Evolutionary conservation across 2,113 vertebrate genomes (phyloP).

Genomic region (Pachypanchax playfairii): DNA sequence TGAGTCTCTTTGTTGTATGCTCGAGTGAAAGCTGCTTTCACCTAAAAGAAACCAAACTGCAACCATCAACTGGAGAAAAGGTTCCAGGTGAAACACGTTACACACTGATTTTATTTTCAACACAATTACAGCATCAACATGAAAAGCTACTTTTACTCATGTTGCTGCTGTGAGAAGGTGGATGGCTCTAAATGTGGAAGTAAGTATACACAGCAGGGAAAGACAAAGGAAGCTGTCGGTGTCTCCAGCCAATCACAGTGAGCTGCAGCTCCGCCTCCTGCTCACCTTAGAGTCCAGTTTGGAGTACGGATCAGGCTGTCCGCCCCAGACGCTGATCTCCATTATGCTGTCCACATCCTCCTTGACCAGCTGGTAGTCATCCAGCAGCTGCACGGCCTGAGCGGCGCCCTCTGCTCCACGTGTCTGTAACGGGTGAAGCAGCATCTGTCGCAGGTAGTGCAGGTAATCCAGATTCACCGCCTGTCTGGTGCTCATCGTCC

Average conservation of each 20-base stretch:
- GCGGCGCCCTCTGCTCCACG: slow-evolving; percentile 84
- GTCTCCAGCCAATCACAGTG: too few relatives aligned
- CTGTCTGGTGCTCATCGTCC: slow-evolving; percentile 87
- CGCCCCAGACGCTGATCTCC: slow-evolving; percentile 91
- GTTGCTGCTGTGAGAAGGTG: too few relatives aligned
- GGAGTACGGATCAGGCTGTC: slow-evolving; percentile 88
- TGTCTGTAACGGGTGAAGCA: slow-evolving; percentile 84
- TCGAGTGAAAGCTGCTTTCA: slow-evolving; percentile 95
- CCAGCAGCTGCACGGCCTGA: slow-evolving; percentile 85
- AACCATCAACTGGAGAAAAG: too few relatives aligned
- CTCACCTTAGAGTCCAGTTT: slow-evolving; percentile 94
- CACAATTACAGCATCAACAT: too few relatives aligned
- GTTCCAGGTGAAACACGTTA: too few relatives aligned
- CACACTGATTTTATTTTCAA: too few relatives aligned
- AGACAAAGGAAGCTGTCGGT: too few relatives aligned
- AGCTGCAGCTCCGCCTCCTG: neutral
- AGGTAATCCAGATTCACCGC: slow-evolving; percentile 92
- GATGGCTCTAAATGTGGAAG: too few relatives aligned
- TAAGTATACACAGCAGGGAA: too few relatives aligned
- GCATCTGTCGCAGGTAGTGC: slow-evolving; percentile 81
- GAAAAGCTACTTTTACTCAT: too few relatives aligned
- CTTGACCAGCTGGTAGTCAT: slow-evolving; percentile 89
- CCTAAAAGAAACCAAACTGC: slow-evolving; percentile 71
- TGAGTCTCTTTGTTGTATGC: slow-evolving; percentile 92
- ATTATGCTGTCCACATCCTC: slow-evolving; percentile 96